Evolutionary conservation across 2,797 vertebrate genomes (phyloP), one percentile per base, ranked within the genome.

Genomic region (Dendrocincla fuliginosa): DNA sequence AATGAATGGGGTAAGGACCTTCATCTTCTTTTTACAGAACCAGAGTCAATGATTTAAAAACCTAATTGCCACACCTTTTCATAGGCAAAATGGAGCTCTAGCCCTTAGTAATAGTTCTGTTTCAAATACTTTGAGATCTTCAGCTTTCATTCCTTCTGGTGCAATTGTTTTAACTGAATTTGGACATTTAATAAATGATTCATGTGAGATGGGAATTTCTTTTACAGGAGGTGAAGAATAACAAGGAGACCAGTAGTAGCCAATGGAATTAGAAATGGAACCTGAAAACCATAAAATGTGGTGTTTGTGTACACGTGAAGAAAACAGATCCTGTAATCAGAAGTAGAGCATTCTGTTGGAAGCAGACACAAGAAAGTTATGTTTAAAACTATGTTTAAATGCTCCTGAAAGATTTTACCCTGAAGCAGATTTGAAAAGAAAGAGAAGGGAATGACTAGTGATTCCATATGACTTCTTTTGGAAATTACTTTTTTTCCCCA

Each of bases 281-380:
- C 80, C 44, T 57, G 68, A 68, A 89, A 89, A 74, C 30, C 46
- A 71, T 64, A 73, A 92, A 90, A 63, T 30, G 27, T 4, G 4
- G 5, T 80, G 46, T 83, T 93, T 82, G 49, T 83, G 53, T 71
- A 85, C 84, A 95, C 27, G 32, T 90, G 84, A 89, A 71, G 56
- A 78, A 83, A 92, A 67, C 30, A 93, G 70, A 85, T 79, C 44
- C 56, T 93, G 88, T 90, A 92, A 95, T 92, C 67, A 87, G 81
- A 94, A 94, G 37, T 77, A 89, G 30, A 67, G 57, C 56, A 89
- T 60, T 87, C 56, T 83, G 32, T 77, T 94, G 60, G 64, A 92
- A 89, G 52, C 27, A 89, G 70, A 55, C 44, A 79, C 56, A 87
- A 83, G 41, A 49, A 90, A 89, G 49, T 7, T 65, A 63, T 57